phyloP scores from a whole-genome alignment of 2,888 invertebrate species.

The Hirtodrosophila alboralis region DNA sequence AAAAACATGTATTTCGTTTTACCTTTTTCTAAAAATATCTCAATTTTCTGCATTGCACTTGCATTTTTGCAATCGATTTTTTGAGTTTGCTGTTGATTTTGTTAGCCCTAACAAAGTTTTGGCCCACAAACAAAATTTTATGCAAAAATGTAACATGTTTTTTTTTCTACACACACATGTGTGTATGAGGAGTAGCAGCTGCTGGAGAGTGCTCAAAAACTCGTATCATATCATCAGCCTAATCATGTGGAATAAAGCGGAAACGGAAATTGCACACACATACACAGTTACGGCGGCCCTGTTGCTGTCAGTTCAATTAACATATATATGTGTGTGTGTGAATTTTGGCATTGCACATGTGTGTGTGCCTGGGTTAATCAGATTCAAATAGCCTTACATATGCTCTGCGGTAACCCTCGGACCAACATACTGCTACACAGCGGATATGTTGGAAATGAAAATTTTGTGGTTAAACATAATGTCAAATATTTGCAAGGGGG shows the following conservation, averaged over 20 bases:
- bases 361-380: constrained; percentile 44
- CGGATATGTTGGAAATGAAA: constrained; percentile 64
- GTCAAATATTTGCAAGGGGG: constrained; percentile 32
- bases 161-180: constrained; percentile 14
- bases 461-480: constrained; percentile 59
- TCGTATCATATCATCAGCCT: constrained; percentile 57
- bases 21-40: too few species aligned
- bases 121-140: constrained; percentile 8
- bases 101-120: neutral
- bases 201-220: constrained; percentile 28
- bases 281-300: constrained; percentile 5
- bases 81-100: neutral
- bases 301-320: constrained; percentile 25
- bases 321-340: constrained; percentile 15
- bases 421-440: constrained; percentile 12
- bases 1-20: constrained; percentile 1
- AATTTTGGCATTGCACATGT: constrained; percentile 9
- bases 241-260: constrained; percentile 76
- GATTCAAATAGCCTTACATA: constrained; percentile 46
- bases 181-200: constrained; percentile 44
- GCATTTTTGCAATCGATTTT: constrained; percentile 27
- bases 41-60: constrained; percentile 4
- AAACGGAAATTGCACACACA: constrained; percentile 70
- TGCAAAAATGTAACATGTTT: neutral
- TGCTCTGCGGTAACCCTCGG: constrained; percentile 24